Conservation (phyloP, 2,113 vertebrate species). For the Zapus hudsonius region DNA sequence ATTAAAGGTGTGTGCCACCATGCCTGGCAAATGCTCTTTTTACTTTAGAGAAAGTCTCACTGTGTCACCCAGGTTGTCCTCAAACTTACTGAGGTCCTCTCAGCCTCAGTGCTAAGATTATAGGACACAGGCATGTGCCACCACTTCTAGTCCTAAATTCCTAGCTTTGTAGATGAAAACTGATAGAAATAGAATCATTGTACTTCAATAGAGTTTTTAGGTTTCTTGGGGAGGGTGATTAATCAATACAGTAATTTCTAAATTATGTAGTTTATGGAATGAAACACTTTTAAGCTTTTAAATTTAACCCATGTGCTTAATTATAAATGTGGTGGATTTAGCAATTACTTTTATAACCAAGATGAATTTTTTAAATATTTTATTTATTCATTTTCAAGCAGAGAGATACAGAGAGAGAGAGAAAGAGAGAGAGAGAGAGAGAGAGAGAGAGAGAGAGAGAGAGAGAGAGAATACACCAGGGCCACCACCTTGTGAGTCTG, state of each 20-base stretch:
- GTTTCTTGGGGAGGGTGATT: background rate
- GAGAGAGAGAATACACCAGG: too few relatives aligned
- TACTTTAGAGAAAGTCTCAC: too few relatives aligned
- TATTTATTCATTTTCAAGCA: too few relatives aligned
- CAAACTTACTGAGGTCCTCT: background rate
- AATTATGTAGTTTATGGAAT: background rate
- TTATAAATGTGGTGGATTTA: background rate
- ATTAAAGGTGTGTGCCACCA: too few relatives aligned
- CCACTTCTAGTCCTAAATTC: background rate
- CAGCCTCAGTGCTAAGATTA: background rate
- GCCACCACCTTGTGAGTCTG: too few relatives aligned
- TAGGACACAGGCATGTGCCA: background rate
- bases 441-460: too few relatives aligned
- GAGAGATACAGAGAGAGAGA: too few relatives aligned
- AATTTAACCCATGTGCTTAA: background rate
- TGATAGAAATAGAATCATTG: background rate
- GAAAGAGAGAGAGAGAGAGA: too few relatives aligned
- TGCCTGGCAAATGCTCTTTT: too few relatives aligned
- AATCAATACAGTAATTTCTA: background rate
- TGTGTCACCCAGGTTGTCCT: background rate
- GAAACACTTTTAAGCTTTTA: slow-evolving; percentile 10
- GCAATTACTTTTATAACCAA: background rate
- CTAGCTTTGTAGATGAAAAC: background rate
- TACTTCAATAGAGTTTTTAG: background rate
- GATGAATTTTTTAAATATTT: too few relatives aligned